A percentile compares a stretch with the other conserved stretches of the same genome.
Conservation (phyloP, 2,113 vertebrate species). For the Paradisaea rubra region DNA sequence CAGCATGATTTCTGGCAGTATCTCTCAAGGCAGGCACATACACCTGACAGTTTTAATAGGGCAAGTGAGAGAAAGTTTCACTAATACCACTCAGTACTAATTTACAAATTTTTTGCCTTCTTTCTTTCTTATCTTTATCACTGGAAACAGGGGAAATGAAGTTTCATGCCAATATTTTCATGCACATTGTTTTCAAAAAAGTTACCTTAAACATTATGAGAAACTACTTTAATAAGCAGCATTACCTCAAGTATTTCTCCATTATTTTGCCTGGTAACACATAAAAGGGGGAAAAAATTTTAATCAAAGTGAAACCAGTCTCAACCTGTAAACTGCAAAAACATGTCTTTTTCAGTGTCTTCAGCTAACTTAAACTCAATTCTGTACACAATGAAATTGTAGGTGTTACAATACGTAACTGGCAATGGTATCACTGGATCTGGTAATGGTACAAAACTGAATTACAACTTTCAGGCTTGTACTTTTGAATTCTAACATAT, state of each 20-base stretch:
- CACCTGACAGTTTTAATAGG: neutral
- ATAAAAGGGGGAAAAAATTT: neutral
- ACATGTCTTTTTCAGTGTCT: neutral
- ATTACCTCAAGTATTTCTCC: neutral
- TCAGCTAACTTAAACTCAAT: neutral
- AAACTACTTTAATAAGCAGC: neutral
- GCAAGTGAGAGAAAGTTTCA: neutral
- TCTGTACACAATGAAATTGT: neutral
- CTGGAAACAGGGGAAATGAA: neutral
- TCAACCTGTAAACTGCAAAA: neutral
- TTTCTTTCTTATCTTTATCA: neutral
- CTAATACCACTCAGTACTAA: neutral
- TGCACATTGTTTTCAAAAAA: neutral
- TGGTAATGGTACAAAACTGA: neutral
- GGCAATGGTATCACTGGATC: neutral
- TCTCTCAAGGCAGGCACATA: neutral
- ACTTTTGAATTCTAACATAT: neutral
- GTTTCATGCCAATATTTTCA: neutral
- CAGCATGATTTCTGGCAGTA: neutral
- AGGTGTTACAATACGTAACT: neutral
- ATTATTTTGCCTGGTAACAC: neutral
- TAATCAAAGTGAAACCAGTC: neutral
- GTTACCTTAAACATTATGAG: neutral
- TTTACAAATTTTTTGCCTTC: neutral
- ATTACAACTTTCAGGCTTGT: neutral